Evolutionary conservation across 2,113 vertebrate species (phyloP).

Genomic region (Embiotoca jacksoni): DNA sequence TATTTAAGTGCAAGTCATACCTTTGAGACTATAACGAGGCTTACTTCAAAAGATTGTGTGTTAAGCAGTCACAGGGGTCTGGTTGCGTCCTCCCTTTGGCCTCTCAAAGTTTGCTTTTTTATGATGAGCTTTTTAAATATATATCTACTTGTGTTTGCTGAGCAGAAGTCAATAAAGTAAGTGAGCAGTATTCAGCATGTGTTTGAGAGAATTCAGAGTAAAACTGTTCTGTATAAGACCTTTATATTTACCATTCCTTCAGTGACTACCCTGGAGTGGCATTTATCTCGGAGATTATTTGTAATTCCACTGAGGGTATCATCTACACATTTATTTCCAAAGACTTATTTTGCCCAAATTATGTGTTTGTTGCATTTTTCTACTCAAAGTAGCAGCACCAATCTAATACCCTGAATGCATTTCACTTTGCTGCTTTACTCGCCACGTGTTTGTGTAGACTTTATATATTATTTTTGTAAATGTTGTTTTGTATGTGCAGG

Average conservation of each 20-base stretch:
- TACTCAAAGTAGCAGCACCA: conserved; percentile 32
- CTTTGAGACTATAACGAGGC: conserved; percentile 18
- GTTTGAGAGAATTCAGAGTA: conserved; percentile 29
- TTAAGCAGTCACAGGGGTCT: conserved; percentile 36
- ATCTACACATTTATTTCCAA: not conserved
- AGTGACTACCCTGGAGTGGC: conserved; percentile 15
- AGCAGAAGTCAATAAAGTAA: conserved; percentile 31
- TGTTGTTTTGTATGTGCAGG: conserved; percentile 64
- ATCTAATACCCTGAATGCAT: conserved; percentile 44
- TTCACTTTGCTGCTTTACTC: conserved; percentile 57
- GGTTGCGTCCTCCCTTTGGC: conserved; percentile 43
- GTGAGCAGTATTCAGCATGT: conserved; percentile 34
- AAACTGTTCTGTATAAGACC: conserved; percentile 11
- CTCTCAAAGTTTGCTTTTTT: conserved; percentile 44
- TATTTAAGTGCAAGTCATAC: conserved; percentile 34
- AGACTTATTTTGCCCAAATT: conserved; percentile 16
- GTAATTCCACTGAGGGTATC: not conserved
- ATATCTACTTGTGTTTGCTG: conserved; percentile 47
- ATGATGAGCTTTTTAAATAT: conserved; percentile 42
- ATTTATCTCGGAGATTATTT: conserved; percentile 2
- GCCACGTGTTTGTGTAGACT: conserved; percentile 44
- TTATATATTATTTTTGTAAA: conserved; percentile 63
- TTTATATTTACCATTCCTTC: conserved; percentile 37
- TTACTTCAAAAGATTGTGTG: conserved; percentile 32
- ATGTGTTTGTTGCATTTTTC: conserved; percentile 33